Conservation (phyloP, 1,140 invertebrate genomes). For the Andrena cerasifolii region DNA sequence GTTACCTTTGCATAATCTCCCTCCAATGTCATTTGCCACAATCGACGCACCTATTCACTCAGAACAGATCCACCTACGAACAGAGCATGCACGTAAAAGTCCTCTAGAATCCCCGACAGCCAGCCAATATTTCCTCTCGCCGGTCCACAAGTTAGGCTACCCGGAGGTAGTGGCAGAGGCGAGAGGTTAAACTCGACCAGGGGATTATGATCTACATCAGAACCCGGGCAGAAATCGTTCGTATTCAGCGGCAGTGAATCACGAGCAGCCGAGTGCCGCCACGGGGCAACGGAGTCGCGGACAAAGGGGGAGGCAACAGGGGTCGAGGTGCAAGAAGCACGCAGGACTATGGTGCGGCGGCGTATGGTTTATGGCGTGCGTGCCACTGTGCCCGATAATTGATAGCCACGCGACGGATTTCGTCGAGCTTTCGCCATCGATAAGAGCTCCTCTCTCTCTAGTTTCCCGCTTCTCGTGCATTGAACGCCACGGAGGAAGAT, state of each 20-base stretch:
- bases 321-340: not conserved
- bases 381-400: slow-evolving; percentile 29
- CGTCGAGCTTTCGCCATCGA: slow-evolving; percentile 36
- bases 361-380: slow-evolving; percentile 16
- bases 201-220: not conserved
- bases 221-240: slow-evolving; percentile 2
- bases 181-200: not conserved
- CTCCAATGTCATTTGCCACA: no score
- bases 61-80: no score
- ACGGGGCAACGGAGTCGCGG: slow-evolving; percentile 6
- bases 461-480: slow-evolving; percentile 46
- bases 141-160: no score
- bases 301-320: not conserved
- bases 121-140: no score
- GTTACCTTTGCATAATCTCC: no score
- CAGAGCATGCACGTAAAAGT: no score
- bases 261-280: not conserved
- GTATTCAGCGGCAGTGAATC: not conserved
- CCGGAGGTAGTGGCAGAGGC: not conserved
- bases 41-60: no score
- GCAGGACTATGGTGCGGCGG: not conserved
- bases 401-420: slow-evolving; percentile 47
- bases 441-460: slow-evolving; percentile 1
- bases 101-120: no score
- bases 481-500: not conserved